Conservation (phyloP, 2,113 vertebrate species). For the Salvator merianae region DNA sequence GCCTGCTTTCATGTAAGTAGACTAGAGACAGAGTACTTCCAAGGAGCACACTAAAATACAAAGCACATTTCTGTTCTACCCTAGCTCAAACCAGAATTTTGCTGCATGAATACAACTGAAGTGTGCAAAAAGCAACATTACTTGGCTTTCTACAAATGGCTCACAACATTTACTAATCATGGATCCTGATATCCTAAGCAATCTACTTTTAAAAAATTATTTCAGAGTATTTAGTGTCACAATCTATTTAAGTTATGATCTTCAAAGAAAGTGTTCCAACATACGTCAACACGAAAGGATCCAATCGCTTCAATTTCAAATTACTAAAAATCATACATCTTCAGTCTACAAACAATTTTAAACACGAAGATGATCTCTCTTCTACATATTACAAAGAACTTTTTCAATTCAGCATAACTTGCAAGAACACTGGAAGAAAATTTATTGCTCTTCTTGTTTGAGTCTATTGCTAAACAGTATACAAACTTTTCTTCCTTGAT, state of each 20-base stretch:
- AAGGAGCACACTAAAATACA: background rate
- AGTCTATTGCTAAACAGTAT: background rate
- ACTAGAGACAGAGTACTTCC: background rate
- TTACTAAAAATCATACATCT: background rate
- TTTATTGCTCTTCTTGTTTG: background rate
- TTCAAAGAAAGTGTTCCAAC: background rate
- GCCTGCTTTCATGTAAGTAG: background rate
- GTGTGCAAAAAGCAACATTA: background rate
- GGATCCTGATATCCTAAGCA: background rate
- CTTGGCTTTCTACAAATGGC: background rate
- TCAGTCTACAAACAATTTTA: background rate
- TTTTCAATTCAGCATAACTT: background rate
- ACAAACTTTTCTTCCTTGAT: background rate
- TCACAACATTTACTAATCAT: background rate
- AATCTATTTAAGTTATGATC: background rate
- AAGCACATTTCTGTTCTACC: background rate
- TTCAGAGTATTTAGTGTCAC: background rate
- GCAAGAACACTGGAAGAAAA: background rate
- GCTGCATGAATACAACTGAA: too few relatives aligned
- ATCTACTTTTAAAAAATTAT: background rate
- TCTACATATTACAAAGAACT: background rate
- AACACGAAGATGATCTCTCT: background rate
- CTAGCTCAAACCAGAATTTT: background rate
- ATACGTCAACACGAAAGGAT: background rate
- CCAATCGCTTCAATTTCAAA: background rate